Percentiles rank a stretch among this genome's conserved stretches.
Evolutionary conservation across 1,140 invertebrate genomes (phyloP).

Genomic region (Pseudomyrmex sp.): DNA sequence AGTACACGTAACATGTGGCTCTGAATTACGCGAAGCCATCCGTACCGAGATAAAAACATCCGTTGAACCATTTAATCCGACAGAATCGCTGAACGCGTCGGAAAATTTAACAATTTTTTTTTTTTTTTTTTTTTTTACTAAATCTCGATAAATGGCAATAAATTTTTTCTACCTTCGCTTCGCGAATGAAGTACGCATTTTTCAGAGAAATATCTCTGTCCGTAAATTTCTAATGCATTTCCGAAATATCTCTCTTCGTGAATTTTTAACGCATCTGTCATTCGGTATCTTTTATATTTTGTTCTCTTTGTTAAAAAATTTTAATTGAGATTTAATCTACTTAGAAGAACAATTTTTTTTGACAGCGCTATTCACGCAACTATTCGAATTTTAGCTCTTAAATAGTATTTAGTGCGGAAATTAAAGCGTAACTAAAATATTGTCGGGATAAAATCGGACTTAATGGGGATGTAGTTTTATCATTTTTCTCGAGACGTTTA

Average conservation of each 20-base stretch:
- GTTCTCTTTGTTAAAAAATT: neutral
- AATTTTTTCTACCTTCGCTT: slow-evolving; percentile 13
- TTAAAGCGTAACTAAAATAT: neutral
- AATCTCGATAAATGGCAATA: slow-evolving; percentile 11
- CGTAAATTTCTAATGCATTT: too few relatives aligned
- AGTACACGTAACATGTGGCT: slow-evolving; percentile 38
- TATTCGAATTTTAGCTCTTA: too few relatives aligned
- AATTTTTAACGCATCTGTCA: too few relatives aligned
- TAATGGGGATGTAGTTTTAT: neutral
- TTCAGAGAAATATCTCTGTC: too few relatives aligned
- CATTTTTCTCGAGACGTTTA: neutral
- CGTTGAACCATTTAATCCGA: slow-evolving; percentile 41
- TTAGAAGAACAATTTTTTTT: too few relatives aligned
- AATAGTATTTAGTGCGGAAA: too few relatives aligned
- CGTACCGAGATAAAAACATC: slow-evolving; percentile 28
- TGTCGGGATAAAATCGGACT: neutral
- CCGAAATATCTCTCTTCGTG: too few relatives aligned
- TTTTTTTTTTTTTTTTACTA: neutral
- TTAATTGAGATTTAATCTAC: neutral
- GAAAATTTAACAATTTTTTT: slow-evolving; percentile 49
- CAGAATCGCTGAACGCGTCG: neutral
- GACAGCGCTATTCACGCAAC: too few relatives aligned
- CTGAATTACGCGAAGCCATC: slow-evolving; percentile 22
- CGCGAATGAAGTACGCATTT: neutral
- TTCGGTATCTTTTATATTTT: too few relatives aligned